phyloP scores from a whole-genome alignment of 2,113 vertebrate species.

The Eubucco bourcierii region DNA sequence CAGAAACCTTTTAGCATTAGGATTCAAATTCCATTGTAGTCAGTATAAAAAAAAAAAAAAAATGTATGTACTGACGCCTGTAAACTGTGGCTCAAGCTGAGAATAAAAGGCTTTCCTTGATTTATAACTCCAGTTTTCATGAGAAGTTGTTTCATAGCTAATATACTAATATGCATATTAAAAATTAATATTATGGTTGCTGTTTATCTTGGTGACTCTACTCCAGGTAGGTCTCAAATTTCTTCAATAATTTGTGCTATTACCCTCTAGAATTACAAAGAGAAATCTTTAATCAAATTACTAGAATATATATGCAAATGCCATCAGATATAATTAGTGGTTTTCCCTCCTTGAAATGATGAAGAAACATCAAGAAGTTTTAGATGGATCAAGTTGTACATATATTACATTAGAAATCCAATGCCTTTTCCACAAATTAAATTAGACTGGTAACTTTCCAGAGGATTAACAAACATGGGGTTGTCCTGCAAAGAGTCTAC shows the following conservation, averaged over 20 bases:
- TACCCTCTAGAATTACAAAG: conserved; percentile 42
- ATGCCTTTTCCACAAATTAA: background rate
- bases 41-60: too few species aligned
- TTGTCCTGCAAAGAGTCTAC: too few species aligned
- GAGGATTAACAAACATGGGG: background rate
- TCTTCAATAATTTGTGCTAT: conserved; percentile 36
- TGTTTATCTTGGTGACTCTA: background rate
- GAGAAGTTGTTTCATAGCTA: background rate
- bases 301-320: conserved; percentile 47
- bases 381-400: conserved; percentile 3
- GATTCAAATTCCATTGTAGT: background rate
- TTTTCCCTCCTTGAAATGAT: conserved; percentile 2
- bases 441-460: background rate
- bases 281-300: conserved; percentile 43
- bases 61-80: rapidly evolving
- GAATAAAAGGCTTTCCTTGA: too few species aligned
- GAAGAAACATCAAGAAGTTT: conserved; percentile 48
- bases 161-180: too few species aligned
- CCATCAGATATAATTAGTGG: conserved; percentile 58
- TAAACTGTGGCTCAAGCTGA: background rate
- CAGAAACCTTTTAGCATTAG: background rate
- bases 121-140: background rate
- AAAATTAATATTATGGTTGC: background rate
- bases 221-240: conserved; percentile 41
- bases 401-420: conserved; percentile 24